Conservation (phyloP, 2,113 vertebrate genomes). For the Petromus typicus region DNA sequence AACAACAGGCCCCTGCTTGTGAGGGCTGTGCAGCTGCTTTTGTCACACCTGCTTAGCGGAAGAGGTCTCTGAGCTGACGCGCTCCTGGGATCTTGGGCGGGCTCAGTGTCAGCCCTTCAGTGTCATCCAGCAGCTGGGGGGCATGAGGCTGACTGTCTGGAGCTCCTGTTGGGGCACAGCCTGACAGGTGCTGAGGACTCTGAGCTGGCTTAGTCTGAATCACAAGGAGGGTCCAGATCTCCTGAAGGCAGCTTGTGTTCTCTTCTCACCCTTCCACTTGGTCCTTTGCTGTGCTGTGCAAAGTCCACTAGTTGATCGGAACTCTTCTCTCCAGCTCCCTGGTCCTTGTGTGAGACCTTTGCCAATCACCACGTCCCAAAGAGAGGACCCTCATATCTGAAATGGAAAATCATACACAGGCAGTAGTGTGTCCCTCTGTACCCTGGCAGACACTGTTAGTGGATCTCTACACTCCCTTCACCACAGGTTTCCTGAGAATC, state of each 20-base stretch:
- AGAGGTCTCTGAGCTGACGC: constrained; percentile 31
- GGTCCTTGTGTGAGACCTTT: neutral
- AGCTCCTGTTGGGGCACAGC: neutral
- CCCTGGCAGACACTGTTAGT: neutral
- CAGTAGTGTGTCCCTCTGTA: neutral
- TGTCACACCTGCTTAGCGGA: constrained; percentile 69
- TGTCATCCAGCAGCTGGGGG: neutral
- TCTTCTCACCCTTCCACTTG: neutral
- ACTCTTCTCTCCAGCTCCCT: neutral
- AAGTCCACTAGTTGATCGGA: neutral
- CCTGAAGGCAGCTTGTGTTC: neutral
- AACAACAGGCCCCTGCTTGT: neutral
- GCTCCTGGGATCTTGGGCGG: neutral
- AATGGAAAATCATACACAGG: neutral
- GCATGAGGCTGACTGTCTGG: neutral
- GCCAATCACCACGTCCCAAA: neutral
- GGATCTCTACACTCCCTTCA: neutral
- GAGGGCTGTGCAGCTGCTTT: neutral
- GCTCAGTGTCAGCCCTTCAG: constrained; percentile 22
- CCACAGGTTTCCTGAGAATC: neutral
- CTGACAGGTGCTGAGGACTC: neutral
- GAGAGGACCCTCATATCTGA: neutral
- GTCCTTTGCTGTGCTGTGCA: neutral
- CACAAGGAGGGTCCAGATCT: neutral
- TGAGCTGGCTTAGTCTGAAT: constrained; percentile 5